Percentiles rank a stretch among this genome's conserved stretches.
Conservation (phyloP, 2,888 invertebrate genomes). For the Pachycephus smyrnensis region DNA sequence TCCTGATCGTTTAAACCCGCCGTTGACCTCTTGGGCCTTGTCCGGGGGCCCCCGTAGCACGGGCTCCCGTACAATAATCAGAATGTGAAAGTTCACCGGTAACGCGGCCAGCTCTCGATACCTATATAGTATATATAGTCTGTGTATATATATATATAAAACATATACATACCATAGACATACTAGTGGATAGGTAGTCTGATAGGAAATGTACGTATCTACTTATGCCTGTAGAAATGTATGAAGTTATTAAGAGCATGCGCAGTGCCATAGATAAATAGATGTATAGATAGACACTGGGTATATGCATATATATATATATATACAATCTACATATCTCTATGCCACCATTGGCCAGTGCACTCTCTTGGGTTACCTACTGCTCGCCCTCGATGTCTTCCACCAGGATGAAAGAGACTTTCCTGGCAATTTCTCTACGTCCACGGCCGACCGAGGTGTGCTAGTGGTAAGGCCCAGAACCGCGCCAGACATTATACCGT, state of each 20-base stretch:
- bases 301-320: neutral
- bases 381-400: conserved; percentile 5
- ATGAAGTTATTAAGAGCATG: neutral
- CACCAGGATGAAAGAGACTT: conserved; percentile 1
- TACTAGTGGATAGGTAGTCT: neutral
- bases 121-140: neutral
- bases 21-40: conserved; percentile 10
- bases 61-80: conserved; percentile 44
- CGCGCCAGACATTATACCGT: neutral
- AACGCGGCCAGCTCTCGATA: conserved; percentile 51
- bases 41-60: conserved; percentile 6
- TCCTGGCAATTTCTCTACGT: conserved; percentile 19
- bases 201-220: neutral
- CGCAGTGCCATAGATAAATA: neutral
- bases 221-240: neutral
- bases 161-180: neutral
- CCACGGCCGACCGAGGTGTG: neutral
- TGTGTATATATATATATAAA: neutral
- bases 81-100: conserved; percentile 64
- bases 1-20: neutral
- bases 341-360: neutral
- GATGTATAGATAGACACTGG: neutral
- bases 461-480: neutral
- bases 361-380: neutral
- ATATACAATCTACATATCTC: neutral